These are phyloP conservation scores for Periophthalmodon schlosseri DNA, from an alignment of 2,113 vertebrate genomes.

Conservation along the genomic window DNA sequence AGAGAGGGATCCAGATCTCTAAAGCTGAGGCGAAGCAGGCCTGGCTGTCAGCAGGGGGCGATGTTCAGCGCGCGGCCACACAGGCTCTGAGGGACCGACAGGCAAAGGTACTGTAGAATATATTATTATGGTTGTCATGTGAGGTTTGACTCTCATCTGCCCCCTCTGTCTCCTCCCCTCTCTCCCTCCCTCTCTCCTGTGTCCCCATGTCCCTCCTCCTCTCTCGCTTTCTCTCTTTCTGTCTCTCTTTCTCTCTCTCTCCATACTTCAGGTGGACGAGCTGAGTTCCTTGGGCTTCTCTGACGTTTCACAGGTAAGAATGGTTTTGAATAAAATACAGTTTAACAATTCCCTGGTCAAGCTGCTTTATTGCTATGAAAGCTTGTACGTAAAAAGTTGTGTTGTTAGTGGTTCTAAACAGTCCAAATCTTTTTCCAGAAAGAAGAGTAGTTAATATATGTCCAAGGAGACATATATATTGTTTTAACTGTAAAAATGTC, in stretches of 20 bases:
- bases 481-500: too few species aligned
- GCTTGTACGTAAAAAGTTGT: too few species aligned
- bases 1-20: conserved; percentile 73
- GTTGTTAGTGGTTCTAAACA: neutral
- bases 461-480: too few species aligned
- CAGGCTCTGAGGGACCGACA: conserved; percentile 79
- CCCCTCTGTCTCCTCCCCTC: too few species aligned
- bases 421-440: neutral
- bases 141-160: neutral
- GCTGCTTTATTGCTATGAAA: too few species aligned
- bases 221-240: too few species aligned
- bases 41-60: conserved; percentile 82
- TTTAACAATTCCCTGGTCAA: neutral
- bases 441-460: neutral
- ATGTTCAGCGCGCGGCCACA: conserved; percentile 80
- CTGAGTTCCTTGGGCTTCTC: conserved; percentile 77
- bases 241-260: too few species aligned
- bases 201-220: too few species aligned
- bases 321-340: too few species aligned
- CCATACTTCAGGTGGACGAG: conserved; percentile 76
- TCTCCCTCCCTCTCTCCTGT: too few species aligned
- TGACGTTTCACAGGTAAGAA: conserved; percentile 52
- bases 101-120: conserved; percentile 71
- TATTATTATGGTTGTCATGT: too few species aligned
- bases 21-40: conserved; percentile 83